A percentile compares a stretch with the other conserved stretches of the same genome.
These are phyloP conservation scores for Heterodera schachtii DNA, from an alignment of 1,140 invertebrate species.

Conservation along the genomic window DNA sequence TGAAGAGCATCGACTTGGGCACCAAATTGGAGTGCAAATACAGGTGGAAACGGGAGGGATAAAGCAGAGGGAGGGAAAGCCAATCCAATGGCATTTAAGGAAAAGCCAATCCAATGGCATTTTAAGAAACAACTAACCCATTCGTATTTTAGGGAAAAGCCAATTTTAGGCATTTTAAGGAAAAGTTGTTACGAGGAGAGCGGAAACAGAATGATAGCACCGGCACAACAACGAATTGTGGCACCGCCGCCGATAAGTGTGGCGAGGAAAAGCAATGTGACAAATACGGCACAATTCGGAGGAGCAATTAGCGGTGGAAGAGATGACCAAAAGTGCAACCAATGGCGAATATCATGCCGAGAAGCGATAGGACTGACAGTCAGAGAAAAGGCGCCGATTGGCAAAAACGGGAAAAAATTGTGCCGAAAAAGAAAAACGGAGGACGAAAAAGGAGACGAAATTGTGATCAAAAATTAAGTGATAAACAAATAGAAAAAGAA, in stretches of 20 bases:
- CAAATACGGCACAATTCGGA: too few relatives aligned
- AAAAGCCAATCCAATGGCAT: too few relatives aligned
- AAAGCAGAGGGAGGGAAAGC: neutral
- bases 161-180: neutral
- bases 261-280: neutral
- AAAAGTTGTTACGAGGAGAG: conserved; percentile 2
- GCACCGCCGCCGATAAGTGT: conserved; percentile 11
- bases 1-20: neutral
- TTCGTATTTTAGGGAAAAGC: too few relatives aligned
- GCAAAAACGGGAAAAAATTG: conserved; percentile 19
- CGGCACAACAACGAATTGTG: neutral
- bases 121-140: too few relatives aligned
- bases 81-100: neutral
- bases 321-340: neutral
- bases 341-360: conserved; percentile 23
- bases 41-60: conserved; percentile 6
- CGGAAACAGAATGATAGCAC: neutral
- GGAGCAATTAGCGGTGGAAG: neutral
- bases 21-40: conserved; percentile 12
- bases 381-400: conserved; percentile 17
- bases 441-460: conserved; percentile 1
- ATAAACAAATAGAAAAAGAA: neutral
- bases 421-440: conserved; percentile 17
- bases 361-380: conserved; percentile 18
- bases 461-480: neutral